phyloP scores from a whole-genome alignment of 2,888 invertebrate genomes.

The Anorthoa munda region DNA sequence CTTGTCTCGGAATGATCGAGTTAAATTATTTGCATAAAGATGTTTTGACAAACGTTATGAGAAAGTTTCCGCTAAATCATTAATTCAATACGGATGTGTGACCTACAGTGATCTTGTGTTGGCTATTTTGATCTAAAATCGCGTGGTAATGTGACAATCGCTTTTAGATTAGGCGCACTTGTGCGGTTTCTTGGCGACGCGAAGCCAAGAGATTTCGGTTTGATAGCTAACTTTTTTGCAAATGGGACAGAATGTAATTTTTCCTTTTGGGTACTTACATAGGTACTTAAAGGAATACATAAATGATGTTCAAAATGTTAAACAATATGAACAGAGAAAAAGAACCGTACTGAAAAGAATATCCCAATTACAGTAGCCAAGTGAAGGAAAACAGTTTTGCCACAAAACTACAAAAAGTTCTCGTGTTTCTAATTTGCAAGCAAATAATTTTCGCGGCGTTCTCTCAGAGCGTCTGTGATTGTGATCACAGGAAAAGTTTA shows the following conservation, averaged over 20 bases:
- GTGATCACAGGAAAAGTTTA: conserved; percentile 9
- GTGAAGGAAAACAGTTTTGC: background rate
- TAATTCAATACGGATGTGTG: conserved; percentile 14
- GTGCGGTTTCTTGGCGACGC: conserved; percentile 31
- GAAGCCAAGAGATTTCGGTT: conserved; percentile 11
- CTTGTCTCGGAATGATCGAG: conserved; percentile 4
- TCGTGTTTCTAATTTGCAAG: background rate
- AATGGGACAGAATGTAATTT: background rate
- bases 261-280: too few species aligned
- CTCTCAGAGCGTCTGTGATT: background rate
- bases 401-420: conserved; percentile 1
- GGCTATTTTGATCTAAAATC: background rate
- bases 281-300: too few species aligned
- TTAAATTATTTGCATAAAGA: conserved; percentile 33
- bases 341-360: too few species aligned
- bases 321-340: background rate
- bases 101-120: conserved; percentile 10
- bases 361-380: background rate
- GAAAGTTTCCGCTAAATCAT: conserved; percentile 42
- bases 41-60: conserved; percentile 43
- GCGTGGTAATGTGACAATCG: background rate
- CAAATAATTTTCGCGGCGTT: background rate
- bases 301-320: too few species aligned
- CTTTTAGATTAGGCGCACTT: background rate
- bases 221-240: too few species aligned